Evolutionary conservation across 2,888 invertebrate species (phyloP).

Genomic region (Hypselothyrea guttata): DNA sequence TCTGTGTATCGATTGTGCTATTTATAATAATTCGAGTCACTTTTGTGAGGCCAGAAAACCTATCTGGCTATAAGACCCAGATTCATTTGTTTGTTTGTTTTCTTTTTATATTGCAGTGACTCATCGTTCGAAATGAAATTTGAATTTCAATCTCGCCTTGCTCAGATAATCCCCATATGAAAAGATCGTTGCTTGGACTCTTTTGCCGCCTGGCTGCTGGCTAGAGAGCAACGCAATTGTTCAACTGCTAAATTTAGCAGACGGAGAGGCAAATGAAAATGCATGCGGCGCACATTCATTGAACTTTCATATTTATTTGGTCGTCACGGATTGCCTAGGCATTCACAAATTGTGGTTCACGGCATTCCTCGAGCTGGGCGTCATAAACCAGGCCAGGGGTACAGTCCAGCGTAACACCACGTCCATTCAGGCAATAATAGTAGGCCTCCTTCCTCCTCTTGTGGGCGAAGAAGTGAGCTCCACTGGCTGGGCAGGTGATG

Average conservation of each 20-base stretch:
- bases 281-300: conserved; percentile 40
- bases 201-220: conserved; percentile 41
- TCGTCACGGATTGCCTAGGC: conserved; percentile 21
- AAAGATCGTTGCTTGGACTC: neutral
- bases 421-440: conserved; percentile 77
- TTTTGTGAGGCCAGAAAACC: no score
- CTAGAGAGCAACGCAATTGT: conserved; percentile 24
- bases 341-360: conserved; percentile 58
- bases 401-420: conserved; percentile 77
- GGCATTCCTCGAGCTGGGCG: conserved; percentile 64
- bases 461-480: conserved; percentile 71
- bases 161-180: no score
- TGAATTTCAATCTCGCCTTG: no score
- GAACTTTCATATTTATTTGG: conserved; percentile 50
- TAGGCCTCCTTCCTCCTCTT: conserved; percentile 62
- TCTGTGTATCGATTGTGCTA: no score
- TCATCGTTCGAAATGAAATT: no score
- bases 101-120: no score
- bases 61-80: no score
- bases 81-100: no score
- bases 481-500: conserved; percentile 73
- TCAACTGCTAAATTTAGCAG: conserved; percentile 46
- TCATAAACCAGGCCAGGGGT: conserved; percentile 80
- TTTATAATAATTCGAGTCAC: no score
- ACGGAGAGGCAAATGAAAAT: conserved; percentile 39